Base-by-base conservation (phyloP, 2,888 invertebrate genomes). In the Pachliopta kotzebuea region DNA sequence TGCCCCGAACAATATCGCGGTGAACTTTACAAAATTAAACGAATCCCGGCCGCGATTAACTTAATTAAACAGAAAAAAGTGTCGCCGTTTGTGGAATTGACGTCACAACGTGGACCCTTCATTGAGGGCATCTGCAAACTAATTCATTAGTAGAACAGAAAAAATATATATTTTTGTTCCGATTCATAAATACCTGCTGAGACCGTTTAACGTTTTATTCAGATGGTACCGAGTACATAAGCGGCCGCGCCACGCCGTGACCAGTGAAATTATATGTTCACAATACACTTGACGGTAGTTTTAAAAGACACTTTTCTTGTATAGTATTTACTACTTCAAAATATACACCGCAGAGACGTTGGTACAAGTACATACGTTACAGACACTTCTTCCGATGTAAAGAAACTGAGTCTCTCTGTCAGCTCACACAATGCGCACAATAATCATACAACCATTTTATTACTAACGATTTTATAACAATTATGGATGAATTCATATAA, bases 21-120 rank as follows among this genome's bases (percentile, higher is more conserved):
- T 67, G 66, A 67, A 69, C 60, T 57, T 53, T 57, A 37, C 61
- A 45, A 62, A 66, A 62, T 62, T 37, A 59, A 59, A 58, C 24
- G 56, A 62, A 62, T 56, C 55, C 57, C 31, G 23, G 53, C n/a
- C 54, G 52, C n/a, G 55, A 50, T 60, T 63, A 63, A 26, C 31
- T 62, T 69, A 69, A 72, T 69, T 67, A 70, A 70, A 54, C 56
- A 54, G 61, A 61, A 56, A 62, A 62, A 49, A 60, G 49, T n/a
- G 42, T 45, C 45, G n/a, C 50, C 3, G 55, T 37, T 24, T 31
- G 1, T 20, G 21, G n/a, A 56, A 20, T 50, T 49, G 59, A 60
- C 31, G 54, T 54, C 21, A n/a, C n/a, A 50, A 4, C 31, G 20
- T 24, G 20, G 49, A 49, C n/a, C 42, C 29, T 49, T 56, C 17